These are phyloP conservation scores for Vimba vimba DNA, from an alignment of 2,113 vertebrate species.

Conservation along the genomic window DNA sequence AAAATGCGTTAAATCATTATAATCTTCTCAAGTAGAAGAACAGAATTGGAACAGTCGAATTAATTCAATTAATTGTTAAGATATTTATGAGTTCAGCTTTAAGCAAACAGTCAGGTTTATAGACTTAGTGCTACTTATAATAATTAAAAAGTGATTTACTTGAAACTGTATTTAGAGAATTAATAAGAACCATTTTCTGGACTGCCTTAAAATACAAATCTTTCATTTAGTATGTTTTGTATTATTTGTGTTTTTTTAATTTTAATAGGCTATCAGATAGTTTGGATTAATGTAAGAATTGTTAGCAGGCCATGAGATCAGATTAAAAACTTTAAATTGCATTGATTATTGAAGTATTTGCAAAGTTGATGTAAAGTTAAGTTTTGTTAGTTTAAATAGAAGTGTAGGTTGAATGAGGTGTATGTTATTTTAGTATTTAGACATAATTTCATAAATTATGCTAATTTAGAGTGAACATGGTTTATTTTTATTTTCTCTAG, in stretches of 20 bases:
- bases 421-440: neutral
- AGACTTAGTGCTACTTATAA: neutral
- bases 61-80: neutral
- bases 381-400: neutral
- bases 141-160: neutral
- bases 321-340: conserved; percentile 6
- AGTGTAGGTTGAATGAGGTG: neutral
- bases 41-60: neutral
- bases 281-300: conserved; percentile 13
- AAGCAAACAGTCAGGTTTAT: neutral
- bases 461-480: neutral
- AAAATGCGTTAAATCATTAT: neutral
- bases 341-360: neutral
- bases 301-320: conserved; percentile 13
- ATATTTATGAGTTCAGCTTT: neutral
- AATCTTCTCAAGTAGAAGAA: too few species aligned
- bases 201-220: neutral
- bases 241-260: neutral
- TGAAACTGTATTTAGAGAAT: neutral
- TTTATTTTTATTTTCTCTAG: neutral
- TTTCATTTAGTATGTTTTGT: neutral
- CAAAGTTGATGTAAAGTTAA: neutral
- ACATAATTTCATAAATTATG: neutral
- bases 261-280: neutral
- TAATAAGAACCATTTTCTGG: neutral